These are phyloP conservation scores for Drosophila atripex DNA, from an alignment of 2,888 invertebrate genomes.

Conservation along the genomic window DNA sequence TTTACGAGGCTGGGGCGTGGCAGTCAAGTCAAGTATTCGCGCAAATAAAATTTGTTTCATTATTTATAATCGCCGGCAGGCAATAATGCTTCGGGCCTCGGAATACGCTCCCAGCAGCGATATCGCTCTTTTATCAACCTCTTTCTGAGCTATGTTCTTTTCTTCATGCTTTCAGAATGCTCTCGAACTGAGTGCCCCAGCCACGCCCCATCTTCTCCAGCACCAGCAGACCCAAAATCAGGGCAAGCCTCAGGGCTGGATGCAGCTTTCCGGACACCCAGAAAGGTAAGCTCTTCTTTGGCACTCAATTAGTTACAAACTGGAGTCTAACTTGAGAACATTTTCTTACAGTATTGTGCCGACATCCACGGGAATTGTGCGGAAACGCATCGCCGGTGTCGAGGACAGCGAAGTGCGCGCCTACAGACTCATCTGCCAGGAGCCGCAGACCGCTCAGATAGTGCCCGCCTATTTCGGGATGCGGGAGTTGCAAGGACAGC, in stretches of 20 bases:
- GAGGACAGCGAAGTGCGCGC: constrained; percentile 90
- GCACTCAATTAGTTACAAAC: no score
- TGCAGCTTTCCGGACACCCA: constrained; percentile 96
- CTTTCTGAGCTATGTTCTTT: constrained; percentile 77
- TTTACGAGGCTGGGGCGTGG: constrained; percentile 52
- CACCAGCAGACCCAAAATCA: constrained; percentile 83
- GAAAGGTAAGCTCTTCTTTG: constrained; percentile 84
- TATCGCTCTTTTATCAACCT: constrained; percentile 18
- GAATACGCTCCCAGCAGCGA: constrained; percentile 15
- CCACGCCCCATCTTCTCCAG: constrained; percentile 92
- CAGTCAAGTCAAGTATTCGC: constrained; percentile 12
- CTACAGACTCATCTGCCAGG: constrained; percentile 91
- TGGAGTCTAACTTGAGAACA: no score
- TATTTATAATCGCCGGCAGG: constrained; percentile 61
- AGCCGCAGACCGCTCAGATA: constrained; percentile 85
- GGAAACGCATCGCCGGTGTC: constrained; percentile 92
- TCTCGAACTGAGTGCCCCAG: constrained; percentile 94
- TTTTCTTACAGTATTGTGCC: constrained; percentile 90
- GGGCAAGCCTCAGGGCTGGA: constrained; percentile 87
- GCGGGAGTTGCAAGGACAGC: constrained; percentile 89
- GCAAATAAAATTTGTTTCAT: constrained; percentile 58
- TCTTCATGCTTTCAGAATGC: constrained; percentile 89
- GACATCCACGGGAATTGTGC: constrained; percentile 96
- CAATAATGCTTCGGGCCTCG: constrained; percentile 31
- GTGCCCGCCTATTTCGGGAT: constrained; percentile 94